phyloP scores from a whole-genome alignment of 2,888 invertebrate genomes.

The Eupsilia transversa region DNA sequence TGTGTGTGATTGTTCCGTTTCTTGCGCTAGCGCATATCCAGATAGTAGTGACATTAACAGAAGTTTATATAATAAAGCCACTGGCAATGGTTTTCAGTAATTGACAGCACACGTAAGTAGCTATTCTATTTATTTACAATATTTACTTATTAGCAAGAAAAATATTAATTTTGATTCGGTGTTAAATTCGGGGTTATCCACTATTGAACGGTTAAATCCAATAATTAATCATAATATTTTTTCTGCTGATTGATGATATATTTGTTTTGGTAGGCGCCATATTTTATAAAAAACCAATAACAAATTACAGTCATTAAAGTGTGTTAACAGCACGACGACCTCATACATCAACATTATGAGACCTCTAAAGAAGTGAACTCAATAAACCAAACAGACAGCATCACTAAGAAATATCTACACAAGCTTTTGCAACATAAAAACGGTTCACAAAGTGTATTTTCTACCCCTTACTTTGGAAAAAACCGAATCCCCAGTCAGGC shows the following conservation, averaged over 20 bases:
- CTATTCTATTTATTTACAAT: constrained; percentile 25
- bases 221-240: constrained; percentile 42
- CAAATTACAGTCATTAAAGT: constrained; percentile 48
- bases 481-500: constrained; percentile 46
- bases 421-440: constrained; percentile 14
- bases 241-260: constrained; percentile 31
- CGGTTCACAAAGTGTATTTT: constrained; percentile 22
- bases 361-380: constrained; percentile 16
- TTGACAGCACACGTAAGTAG: constrained; percentile 59
- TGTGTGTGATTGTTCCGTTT: constrained; percentile 35
- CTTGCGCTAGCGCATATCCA: constrained; percentile 23
- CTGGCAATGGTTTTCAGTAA: constrained; percentile 46
- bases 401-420: not conserved
- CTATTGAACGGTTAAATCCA: constrained; percentile 20
- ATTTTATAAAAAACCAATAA: constrained; percentile 48
- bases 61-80: constrained; percentile 39
- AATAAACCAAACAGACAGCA: not conserved
- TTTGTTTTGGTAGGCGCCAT: constrained; percentile 40
- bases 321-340: constrained; percentile 57
- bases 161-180: constrained; percentile 33
- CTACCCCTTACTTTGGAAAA: constrained; percentile 53
- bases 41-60: constrained; percentile 27
- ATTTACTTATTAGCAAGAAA: constrained; percentile 12
- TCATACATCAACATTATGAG: constrained; percentile 25
- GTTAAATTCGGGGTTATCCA: constrained; percentile 41